Evolutionary conservation across 2,888 invertebrate genomes (phyloP), one percentile per base, ranked within the genome.

Genomic region (Archips xylosteana): DNA sequence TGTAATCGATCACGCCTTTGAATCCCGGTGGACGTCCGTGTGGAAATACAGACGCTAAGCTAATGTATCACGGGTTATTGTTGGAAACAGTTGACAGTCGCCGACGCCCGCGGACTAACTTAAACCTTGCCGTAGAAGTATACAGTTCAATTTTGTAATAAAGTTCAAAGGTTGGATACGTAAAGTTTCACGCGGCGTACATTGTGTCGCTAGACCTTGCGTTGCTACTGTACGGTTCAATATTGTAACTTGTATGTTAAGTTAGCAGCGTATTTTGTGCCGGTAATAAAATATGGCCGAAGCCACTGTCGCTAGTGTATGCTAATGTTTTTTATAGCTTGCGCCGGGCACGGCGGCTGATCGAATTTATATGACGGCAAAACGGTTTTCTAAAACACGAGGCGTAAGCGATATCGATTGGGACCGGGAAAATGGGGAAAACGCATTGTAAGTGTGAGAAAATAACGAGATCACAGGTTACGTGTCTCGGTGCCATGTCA

Each of bases 291-390:
- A 87, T 85, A 87, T 84, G 82, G 78, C 78, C 75, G 76, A 73
- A 80, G 82, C 78, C 80, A 75, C 78, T 81, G 80, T 80, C 79
- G 79, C 80, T 79, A 83, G 83, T 85, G 81, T 88, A 88, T 89
- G 88, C 85, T 89, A 89, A 89, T 87, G 85, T 84, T 85, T 87
- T 90, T 88, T 89, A 87, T 89, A 82, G 82, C 84, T 79, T 85
- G 82, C 84, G 85, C 79, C 79, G 76, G 80, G 81, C 81, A 83
- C 81, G 80, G 80, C 75, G 75, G 77, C 15, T 84, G 84, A 89
- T 89, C 85, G 87, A 87, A 83, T 89, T 89, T 90, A 83, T 85
- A 83, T 85, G 82, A 83, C 80, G 82, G 76, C 77, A 81, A 80
- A 81, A 80, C 80, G 78, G 82, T 81, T 83, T 76, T 70, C 76